Conservation (phyloP, 2,888 invertebrate genomes). For the Crepidodera aurea region DNA sequence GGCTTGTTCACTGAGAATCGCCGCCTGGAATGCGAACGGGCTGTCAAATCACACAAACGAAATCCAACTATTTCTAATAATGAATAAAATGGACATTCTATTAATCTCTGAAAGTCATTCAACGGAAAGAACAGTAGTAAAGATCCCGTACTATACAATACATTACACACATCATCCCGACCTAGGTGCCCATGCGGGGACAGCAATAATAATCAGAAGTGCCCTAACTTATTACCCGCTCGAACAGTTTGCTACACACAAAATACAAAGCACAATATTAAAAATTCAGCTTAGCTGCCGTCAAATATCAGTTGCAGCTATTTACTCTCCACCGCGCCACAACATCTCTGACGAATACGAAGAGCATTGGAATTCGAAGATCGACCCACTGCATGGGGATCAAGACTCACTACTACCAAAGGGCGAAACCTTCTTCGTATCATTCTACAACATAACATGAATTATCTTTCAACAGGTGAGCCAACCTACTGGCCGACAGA, state of each 20-base stretch:
- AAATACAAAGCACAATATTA: conserved; percentile 10
- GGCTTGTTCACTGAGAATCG: too few relatives aligned
- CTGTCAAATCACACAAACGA: conserved; percentile 39
- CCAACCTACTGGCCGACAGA: conserved; percentile 26
- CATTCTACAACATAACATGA: conserved; percentile 6
- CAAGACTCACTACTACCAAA: too few relatives aligned
- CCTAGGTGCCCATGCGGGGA: conserved; percentile 24
- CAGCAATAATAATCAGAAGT: conserved; percentile 10
- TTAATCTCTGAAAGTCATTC: conserved; percentile 42
- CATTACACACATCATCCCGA: conserved; percentile 40
- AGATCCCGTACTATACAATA: conserved; percentile 35
- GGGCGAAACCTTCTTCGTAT: not conserved
- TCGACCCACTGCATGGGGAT: conserved; percentile 12
- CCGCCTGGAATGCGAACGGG: conserved; percentile 34
- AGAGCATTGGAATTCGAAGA: conserved; percentile 23
- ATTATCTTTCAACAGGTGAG: conserved; percentile 12
- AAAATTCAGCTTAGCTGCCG: not conserved
- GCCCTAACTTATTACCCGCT: conserved; percentile 5
- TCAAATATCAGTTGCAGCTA: conserved; percentile 22
- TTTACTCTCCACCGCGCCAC: conserved; percentile 19
- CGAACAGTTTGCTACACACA: conserved; percentile 16
- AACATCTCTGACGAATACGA: conserved; percentile 4
- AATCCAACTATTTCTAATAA: conserved; percentile 30
- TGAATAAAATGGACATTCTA: conserved; percentile 40
- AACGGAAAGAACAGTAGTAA: conserved; percentile 38